A percentile compares a stretch with the other conserved stretches of the same genome.
Evolutionary conservation across 2,113 vertebrate genomes (phyloP).

Genomic region (Bufo gargarizans): DNA sequence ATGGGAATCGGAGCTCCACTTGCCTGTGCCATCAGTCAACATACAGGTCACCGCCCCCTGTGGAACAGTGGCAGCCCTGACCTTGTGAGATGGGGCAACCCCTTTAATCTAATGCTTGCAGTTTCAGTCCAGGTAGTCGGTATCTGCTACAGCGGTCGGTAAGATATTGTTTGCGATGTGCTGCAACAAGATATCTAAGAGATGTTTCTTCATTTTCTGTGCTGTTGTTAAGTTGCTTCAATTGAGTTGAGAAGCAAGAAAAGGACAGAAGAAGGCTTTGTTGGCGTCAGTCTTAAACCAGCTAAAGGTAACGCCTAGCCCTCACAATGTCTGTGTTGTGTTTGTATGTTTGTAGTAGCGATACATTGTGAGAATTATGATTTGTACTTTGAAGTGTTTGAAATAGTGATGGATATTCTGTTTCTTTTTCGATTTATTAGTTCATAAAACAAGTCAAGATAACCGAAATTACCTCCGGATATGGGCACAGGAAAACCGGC

Average conservation of each 20-base stretch:
- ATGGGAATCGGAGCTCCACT: too few relatives aligned
- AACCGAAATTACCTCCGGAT: conserved; percentile 90
- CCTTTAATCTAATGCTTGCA: neutral
- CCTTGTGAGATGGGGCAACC: too few relatives aligned
- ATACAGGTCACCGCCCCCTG: too few relatives aligned
- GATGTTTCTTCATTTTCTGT: conserved; percentile 47
- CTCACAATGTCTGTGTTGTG: neutral
- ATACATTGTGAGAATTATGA: too few relatives aligned
- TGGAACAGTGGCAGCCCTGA: too few relatives aligned
- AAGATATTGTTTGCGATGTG: neutral
- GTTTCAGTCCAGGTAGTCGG: neutral
- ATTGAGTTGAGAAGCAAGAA: conserved; percentile 81
- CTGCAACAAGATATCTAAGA: conserved; percentile 5
- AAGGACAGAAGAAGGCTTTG: conserved; percentile 89
- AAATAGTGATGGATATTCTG: neutral
- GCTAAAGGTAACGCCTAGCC: conserved; percentile 77
- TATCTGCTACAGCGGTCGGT: neutral
- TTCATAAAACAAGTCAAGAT: conserved; percentile 89
- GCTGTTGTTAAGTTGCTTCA: conserved; percentile 72
- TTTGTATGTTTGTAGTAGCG: neutral
- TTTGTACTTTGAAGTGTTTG: too few relatives aligned
- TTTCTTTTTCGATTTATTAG: conserved; percentile 65
- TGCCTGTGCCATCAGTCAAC: too few relatives aligned
- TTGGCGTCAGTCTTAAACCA: conserved; percentile 89
- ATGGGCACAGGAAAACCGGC: conserved; percentile 90